Evolutionary conservation across 2,797 vertebrate species (phyloP).

Genomic region (Leptodactylus fallax): DNA sequence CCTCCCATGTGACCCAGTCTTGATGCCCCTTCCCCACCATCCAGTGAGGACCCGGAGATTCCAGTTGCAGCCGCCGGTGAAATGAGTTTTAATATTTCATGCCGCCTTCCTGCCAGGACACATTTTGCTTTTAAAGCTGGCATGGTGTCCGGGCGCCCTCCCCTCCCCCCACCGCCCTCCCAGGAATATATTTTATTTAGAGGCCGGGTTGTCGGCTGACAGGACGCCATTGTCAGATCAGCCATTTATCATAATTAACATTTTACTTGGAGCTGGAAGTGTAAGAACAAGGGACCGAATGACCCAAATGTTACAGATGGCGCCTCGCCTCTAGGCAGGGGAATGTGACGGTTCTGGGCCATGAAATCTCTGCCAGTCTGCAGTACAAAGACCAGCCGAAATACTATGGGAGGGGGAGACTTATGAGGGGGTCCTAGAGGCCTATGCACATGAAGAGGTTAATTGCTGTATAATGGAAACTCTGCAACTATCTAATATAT

Average conservation of each 20-base stretch:
- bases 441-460: neutral
- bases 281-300: conserved; percentile 18
- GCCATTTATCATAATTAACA: conserved; percentile 50
- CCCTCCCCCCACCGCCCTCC: conserved; percentile 24
- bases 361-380: neutral
- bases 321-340: neutral
- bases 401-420: neutral
- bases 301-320: conserved; percentile 30
- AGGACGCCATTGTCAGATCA: conserved; percentile 14
- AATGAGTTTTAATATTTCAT: conserved; percentile 58
- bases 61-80: conserved; percentile 20
- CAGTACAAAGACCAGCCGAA: neutral
- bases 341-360: neutral
- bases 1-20: neutral
- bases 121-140: conserved; percentile 45
- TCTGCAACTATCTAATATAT: neutral
- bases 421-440: too few species aligned
- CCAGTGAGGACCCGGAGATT: neutral
- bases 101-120: conserved; percentile 46
- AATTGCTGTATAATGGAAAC: neutral
- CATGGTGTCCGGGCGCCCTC: conserved; percentile 11
- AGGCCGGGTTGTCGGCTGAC: conserved; percentile 7
- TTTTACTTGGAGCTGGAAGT: conserved; percentile 21
- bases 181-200: conserved; percentile 60
- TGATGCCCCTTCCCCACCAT: neutral